phyloP scores from a whole-genome alignment of 2,888 invertebrate species.

The Scaeva pyrastri region DNA sequence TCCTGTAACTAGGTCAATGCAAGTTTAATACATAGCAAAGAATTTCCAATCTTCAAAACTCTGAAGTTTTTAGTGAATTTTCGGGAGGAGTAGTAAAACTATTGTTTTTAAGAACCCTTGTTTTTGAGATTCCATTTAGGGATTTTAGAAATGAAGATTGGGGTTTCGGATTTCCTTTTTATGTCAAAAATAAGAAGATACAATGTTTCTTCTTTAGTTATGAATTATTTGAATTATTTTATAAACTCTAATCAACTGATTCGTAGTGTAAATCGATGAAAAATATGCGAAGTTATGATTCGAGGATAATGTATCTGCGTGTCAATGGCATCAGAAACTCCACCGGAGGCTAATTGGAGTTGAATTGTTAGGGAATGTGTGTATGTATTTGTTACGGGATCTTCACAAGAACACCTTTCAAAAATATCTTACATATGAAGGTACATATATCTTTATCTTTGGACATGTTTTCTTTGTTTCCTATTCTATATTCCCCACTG shows the following conservation, averaged over 20 bases:
- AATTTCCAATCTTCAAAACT: no score
- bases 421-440: background rate
- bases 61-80: no score
- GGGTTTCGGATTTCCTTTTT: no score
- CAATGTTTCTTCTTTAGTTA: background rate
- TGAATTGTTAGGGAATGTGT: constrained; percentile 51
- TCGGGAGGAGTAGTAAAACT: no score
- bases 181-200: no score
- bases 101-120: no score
- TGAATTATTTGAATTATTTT: background rate
- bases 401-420: constrained; percentile 9
- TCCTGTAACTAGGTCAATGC: no score
- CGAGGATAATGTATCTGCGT: constrained; percentile 63
- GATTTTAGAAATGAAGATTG: no score
- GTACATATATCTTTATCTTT: constrained; percentile 9
- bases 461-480: constrained; percentile 50
- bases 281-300: constrained; percentile 35
- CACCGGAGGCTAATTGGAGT: constrained; percentile 77
- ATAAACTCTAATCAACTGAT: background rate
- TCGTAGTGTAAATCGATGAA: constrained; percentile 2
- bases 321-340: constrained; percentile 70
- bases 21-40: no score
- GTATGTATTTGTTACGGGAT: background rate
- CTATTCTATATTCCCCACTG: constrained; percentile 64
- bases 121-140: no score